Evolutionary conservation across 2,797 vertebrate genomes (phyloP).

Genomic region (Coregonus ussuriensis): DNA sequence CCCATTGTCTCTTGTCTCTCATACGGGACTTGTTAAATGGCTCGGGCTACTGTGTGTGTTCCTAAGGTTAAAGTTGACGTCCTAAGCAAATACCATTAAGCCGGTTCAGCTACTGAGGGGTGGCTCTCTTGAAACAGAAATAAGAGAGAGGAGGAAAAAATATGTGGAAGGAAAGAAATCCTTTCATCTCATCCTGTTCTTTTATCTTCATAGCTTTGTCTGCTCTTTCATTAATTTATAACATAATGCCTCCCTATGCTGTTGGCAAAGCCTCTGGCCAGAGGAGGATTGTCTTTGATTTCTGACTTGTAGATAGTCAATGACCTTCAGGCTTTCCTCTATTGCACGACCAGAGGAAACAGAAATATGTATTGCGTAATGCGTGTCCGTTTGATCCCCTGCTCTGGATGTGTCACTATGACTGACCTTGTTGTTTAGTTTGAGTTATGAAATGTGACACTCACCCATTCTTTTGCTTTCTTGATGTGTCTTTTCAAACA

Average conservation of each 20-base stretch:
- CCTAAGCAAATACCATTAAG: conserved; percentile 40
- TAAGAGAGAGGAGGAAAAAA: neutral
- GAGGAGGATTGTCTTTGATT: neutral
- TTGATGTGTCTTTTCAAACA: no score
- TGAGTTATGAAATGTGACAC: no score
- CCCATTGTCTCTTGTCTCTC: conserved; percentile 56
- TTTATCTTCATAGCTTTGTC: conserved; percentile 14
- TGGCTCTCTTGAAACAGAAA: neutral
- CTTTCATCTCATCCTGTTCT: conserved; percentile 25
- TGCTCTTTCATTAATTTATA: neutral
- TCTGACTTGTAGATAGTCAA: neutral
- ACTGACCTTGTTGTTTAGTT: no score
- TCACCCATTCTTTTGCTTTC: no score
- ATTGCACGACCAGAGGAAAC: neutral
- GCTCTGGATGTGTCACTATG: no score
- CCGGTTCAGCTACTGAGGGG: conserved; percentile 20
- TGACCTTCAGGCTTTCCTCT: neutral
- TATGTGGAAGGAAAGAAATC: neutral
- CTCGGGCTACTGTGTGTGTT: conserved; percentile 50
- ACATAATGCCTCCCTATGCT: neutral
- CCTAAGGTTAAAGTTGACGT: conserved; percentile 52
- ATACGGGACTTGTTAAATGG: conserved; percentile 43
- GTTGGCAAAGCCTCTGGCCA: neutral
- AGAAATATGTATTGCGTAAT: neutral
- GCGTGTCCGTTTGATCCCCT: no score